Base-by-base conservation (phyloP, 2,888 invertebrate species). In the Trichogramma dendrolimi region DNA sequence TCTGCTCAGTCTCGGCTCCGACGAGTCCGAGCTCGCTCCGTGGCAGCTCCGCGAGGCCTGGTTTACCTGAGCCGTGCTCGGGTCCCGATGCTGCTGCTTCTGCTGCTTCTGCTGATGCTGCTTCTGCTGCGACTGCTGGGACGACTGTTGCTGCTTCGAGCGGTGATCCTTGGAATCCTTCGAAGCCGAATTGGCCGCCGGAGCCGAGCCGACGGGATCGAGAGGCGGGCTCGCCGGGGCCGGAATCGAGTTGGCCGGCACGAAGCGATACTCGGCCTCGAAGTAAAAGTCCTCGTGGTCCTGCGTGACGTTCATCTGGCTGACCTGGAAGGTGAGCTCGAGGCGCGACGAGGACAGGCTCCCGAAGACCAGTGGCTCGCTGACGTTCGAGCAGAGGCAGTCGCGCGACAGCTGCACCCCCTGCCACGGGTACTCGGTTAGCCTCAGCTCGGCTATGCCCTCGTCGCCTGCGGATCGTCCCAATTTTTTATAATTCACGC, bases 261-360 rank as follows among this genome's bases (percentile, higher is more conserved):
- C 79, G 75, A 87, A 88, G 73, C 87, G 87, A 70, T 86, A 88
- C 74, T 85, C 86, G 0, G 87, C 89, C 72, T 91, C 91, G 79
- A 92, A 90, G 74, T 86, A 86, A 78, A 90, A 91, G 74, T 89
- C 87, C 61, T 87, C 84, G 73, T 90, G 89, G 80, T 92, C 89
- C 79, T 92, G 89, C 6, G 89, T 87, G 61, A 90, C 87, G 79
- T 88, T 87, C 92, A 93, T 91, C 76, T 87, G 84, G 10, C 86
- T 86, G 6, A 91, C 85, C 27, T 87, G 85, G 74, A 91, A 91
- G 72, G 86, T 87, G 0, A 91, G 84, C 76, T 89, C 87, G 6
- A 91, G 85, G 60, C 86, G 84, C 55, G 85, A 84, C 2, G 90
- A 86, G 10, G 89, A 87, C 66, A 90, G 82, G 38, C 88, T 87